Conservation (phyloP, 2,888 invertebrate species). For the Drosophila infuscata region DNA sequence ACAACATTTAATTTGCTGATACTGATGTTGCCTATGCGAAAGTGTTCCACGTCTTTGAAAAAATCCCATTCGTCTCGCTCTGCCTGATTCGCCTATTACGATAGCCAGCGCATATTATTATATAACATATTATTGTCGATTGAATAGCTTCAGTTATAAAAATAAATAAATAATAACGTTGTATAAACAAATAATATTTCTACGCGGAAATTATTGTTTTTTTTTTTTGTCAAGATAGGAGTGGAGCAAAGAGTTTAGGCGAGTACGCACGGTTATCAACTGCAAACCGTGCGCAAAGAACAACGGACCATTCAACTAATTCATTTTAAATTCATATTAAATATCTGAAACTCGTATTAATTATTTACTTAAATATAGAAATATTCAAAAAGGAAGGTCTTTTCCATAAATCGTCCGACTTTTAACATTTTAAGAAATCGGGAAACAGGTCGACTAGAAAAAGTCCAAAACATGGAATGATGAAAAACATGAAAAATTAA, state of each 20-base stretch:
- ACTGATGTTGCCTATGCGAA: not conserved
- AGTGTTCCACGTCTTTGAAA: not conserved
- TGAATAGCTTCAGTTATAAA: not conserved
- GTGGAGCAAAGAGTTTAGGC: not conserved
- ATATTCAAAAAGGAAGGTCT: not conserved
- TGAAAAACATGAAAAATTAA: not conserved
- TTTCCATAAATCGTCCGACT: not conserved
- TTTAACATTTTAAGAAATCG: not conserved
- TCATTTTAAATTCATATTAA: not conserved
- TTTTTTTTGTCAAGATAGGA: not conserved
- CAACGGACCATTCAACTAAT: not conserved
- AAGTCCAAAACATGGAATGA: not conserved
- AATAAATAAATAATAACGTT: not conserved
- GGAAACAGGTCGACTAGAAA: not conserved
- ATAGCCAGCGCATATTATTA: not conserved
- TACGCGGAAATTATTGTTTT: not conserved
- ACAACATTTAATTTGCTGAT: not conserved
- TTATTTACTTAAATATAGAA: not conserved
- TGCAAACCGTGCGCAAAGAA: not conserved
- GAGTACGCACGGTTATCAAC: no score
- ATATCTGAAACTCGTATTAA: not conserved
- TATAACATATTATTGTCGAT: not conserved
- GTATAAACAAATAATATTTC: not conserved
- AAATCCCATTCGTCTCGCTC: not conserved
- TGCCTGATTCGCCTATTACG: not conserved